phyloP scores from a whole-genome alignment of 1,140 invertebrate species.

The Meloidogyne hapla region DNA sequence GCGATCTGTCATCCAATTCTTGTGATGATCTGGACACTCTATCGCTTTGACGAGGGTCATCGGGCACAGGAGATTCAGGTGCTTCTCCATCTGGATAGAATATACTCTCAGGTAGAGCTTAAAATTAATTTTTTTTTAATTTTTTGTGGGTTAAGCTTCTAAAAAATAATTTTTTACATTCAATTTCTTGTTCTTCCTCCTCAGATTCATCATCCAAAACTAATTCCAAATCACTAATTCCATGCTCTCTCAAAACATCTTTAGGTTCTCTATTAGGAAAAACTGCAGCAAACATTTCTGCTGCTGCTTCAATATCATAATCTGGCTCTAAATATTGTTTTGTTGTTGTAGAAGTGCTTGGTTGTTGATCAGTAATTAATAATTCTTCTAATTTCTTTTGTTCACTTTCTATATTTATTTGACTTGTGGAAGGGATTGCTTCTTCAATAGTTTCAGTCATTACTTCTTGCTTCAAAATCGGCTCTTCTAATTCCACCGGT shows the following conservation, averaged over 20 bases:
- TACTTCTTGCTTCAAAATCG: too few relatives aligned
- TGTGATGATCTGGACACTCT: constrained; percentile 1
- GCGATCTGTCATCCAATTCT: constrained; percentile 43
- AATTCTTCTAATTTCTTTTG: constrained; percentile 10
- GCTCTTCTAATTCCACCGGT: too few relatives aligned
- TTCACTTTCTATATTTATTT: background rate
- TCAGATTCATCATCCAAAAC: constrained; percentile 35
- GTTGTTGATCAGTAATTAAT: constrained; percentile 5
- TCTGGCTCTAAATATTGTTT: constrained; percentile 6
- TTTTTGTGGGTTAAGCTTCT: background rate
- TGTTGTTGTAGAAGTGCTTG: background rate
- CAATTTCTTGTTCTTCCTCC: background rate
- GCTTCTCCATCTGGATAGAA: background rate
- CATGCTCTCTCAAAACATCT: constrained; percentile 53
- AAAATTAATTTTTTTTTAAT: background rate
- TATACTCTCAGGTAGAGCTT: background rate
- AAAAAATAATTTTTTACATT: constrained; percentile 20
- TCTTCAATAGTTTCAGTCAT: too few relatives aligned
- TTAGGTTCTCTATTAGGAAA: constrained; percentile 51
- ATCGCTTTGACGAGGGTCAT: constrained; percentile 17
- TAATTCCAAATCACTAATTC: constrained; percentile 40
- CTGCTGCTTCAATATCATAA: constrained; percentile 52
- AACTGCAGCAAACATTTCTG: constrained; percentile 52
- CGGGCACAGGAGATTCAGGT: constrained; percentile 11
- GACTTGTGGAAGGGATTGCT: background rate